phyloP scores from a whole-genome alignment of 2,888 invertebrate species.

The Acholoe squamosa region DNA sequence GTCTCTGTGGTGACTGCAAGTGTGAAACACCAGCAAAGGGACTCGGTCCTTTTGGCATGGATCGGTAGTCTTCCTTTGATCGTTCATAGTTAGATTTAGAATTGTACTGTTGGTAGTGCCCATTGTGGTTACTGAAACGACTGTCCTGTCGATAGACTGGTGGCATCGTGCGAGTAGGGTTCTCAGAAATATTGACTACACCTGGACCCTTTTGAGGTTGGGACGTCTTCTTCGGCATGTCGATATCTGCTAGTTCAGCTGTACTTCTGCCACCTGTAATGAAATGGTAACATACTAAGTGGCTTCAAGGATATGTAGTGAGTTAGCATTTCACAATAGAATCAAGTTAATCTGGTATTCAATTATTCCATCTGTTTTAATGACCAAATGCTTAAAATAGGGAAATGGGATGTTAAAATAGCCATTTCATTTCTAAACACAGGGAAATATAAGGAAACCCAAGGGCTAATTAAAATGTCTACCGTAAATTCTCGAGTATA shows the following conservation, averaged over 20 bases:
- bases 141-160: slow-evolving; percentile 4
- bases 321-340: too few species aligned
- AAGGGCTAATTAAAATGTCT: too few species aligned
- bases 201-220: neutral
- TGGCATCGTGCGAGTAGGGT: neutral
- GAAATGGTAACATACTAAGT: too few species aligned
- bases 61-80: neutral
- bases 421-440: too few species aligned
- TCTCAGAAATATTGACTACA: neutral
- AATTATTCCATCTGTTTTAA: too few species aligned
- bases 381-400: too few species aligned
- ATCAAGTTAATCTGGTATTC: too few species aligned
- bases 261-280: too few species aligned
- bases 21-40: neutral
- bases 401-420: too few species aligned
- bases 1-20: neutral
- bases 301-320: too few species aligned
- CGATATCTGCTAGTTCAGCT: neutral
- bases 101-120: neutral
- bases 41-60: neutral
- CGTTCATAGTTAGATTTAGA: neutral
- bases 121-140: neutral
- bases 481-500: too few species aligned
- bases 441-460: too few species aligned
- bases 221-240: neutral